These are phyloP conservation scores for Callospermophilus lateralis DNA, from an alignment of 2,113 vertebrate genomes.

Conservation along the genomic window DNA sequence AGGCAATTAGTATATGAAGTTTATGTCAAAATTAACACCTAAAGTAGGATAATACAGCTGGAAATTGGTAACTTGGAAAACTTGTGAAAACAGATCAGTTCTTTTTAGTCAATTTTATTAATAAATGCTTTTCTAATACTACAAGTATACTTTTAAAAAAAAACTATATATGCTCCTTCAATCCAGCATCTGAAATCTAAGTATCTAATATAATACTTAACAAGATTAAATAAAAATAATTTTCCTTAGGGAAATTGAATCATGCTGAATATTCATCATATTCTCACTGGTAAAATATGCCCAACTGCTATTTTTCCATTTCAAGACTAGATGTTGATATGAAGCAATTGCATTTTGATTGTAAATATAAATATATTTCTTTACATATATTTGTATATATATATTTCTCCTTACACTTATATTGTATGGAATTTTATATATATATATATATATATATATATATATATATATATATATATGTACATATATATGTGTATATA, in stretches of 20 bases:
- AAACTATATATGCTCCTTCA: slow-evolving; percentile 47
- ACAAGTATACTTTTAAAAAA: slow-evolving; percentile 38
- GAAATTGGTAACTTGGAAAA: slow-evolving; percentile 56
- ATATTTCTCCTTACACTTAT: not conserved
- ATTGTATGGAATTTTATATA: no score
- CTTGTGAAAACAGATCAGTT: slow-evolving; percentile 66
- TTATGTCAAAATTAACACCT: slow-evolving; percentile 72
- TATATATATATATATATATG: no score
- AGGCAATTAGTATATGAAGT: slow-evolving; percentile 63
- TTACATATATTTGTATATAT: no score
- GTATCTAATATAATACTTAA: slow-evolving; percentile 4
- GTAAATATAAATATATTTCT: not conserved
- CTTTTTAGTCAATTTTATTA: slow-evolving; percentile 56
- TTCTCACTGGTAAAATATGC: slow-evolving; percentile 36
- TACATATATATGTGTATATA: no score
- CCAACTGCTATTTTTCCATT: slow-evolving; percentile 26
- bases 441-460: no score
- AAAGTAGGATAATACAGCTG: slow-evolving; percentile 55
- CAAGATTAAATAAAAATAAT: slow-evolving; percentile 52
- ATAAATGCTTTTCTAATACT: slow-evolving; percentile 37
- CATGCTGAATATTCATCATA: slow-evolving; percentile 33
- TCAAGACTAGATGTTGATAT: slow-evolving; percentile 46
- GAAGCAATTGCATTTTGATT: slow-evolving; percentile 16
- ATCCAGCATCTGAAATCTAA: slow-evolving; percentile 60
- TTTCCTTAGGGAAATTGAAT: slow-evolving; percentile 46